phyloP scores from a whole-genome alignment of 2,888 invertebrate genomes.

The Thymelicus acteon region DNA sequence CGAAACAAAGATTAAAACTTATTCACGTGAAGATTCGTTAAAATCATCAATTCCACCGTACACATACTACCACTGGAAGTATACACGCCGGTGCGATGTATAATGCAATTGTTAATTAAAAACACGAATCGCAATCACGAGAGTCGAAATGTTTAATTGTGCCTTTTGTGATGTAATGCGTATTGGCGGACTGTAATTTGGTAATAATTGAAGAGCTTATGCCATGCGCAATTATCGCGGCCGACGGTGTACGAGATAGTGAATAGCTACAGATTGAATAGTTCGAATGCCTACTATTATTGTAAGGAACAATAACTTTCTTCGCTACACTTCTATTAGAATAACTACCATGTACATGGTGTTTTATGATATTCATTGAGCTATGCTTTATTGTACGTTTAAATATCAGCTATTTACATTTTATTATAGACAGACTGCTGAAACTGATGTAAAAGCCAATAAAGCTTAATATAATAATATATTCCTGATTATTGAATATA shows the following conservation, averaged over 20 bases:
- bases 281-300: slow-evolving; percentile 6
- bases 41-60: slow-evolving; percentile 32
- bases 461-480: too few relatives aligned
- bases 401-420: background rate
- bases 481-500: too few relatives aligned
- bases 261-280: slow-evolving; percentile 10
- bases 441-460: background rate
- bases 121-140: slow-evolving; percentile 34
- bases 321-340: background rate
- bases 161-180: slow-evolving; percentile 37
- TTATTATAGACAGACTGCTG: background rate
- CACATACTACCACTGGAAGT: slow-evolving; percentile 29
- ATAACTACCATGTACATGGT: background rate
- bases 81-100: slow-evolving; percentile 21
- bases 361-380: background rate
- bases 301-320: slow-evolving; percentile 12
- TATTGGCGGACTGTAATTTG: slow-evolving; percentile 33
- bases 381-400: background rate
- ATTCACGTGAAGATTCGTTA: slow-evolving; percentile 28
- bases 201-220: slow-evolving; percentile 39
- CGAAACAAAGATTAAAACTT: slow-evolving; percentile 26
- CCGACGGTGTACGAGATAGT: slow-evolving; percentile 26
- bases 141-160: slow-evolving; percentile 33
- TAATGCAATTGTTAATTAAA: slow-evolving; percentile 38
- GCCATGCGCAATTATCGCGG: slow-evolving; percentile 32